Evolutionary conservation across 2,113 vertebrate genomes (phyloP).

Genomic region (Galemys pyrenaicus): DNA sequence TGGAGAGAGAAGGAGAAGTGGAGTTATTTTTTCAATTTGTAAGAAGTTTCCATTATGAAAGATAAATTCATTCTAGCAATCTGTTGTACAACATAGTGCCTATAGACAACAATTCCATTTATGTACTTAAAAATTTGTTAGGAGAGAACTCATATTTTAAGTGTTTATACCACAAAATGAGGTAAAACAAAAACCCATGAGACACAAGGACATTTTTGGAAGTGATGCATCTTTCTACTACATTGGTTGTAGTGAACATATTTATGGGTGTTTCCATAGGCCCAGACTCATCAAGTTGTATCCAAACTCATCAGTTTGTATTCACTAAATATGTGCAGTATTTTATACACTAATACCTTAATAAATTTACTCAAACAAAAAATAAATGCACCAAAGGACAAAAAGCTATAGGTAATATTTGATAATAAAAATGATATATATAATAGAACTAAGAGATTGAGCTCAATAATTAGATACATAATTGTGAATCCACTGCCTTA

Average conservation of each 20-base stretch:
- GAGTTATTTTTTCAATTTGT: not conserved
- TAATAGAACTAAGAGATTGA: not conserved
- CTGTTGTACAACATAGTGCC: not conserved
- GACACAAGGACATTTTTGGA: not conserved
- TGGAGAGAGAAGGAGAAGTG: not conserved
- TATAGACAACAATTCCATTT: not conserved
- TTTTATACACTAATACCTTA: not conserved
- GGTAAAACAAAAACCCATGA: not conserved
- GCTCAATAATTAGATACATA: not conserved
- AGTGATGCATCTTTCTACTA: not conserved
- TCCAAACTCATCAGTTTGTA: not conserved
- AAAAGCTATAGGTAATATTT: not conserved
- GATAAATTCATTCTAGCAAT: not conserved
- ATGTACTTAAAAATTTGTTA: too few relatives aligned
- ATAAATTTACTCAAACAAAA: not conserved
- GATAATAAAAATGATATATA: not conserved
- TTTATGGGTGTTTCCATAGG: not conserved
- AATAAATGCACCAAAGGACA: not conserved
- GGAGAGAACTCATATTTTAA: not conserved
- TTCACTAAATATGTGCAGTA: not conserved
- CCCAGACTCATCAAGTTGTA: not conserved
- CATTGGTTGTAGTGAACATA: not conserved
- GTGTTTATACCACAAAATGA: not conserved
- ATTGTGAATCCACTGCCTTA: not conserved
- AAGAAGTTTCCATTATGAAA: not conserved